phyloP scores from a whole-genome alignment of 2,888 invertebrate genomes.

The Epinotia demarniana region DNA sequence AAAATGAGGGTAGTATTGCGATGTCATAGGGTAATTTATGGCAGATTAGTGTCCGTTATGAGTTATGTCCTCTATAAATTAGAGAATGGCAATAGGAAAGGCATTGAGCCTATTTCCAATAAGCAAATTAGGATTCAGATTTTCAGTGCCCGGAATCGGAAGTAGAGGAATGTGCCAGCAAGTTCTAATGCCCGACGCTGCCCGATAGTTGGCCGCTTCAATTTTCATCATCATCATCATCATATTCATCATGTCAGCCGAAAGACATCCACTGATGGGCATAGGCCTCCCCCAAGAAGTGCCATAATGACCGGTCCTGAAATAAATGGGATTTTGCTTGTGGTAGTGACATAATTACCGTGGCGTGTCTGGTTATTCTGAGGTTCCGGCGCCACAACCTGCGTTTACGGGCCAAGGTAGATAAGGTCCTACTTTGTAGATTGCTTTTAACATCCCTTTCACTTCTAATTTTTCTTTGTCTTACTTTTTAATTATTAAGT shows the following conservation, averaged over 20 bases:
- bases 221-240: too few species aligned
- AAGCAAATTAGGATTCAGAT: conserved; percentile 29
- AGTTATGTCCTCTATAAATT: conserved; percentile 55
- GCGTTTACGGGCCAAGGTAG: neutral
- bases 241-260: too few species aligned
- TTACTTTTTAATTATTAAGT: neutral
- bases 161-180: neutral
- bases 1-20: conserved; percentile 55
- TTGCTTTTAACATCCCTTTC: conserved; percentile 3
- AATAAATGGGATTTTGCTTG: too few species aligned
- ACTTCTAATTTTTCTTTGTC: neutral
- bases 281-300: too few species aligned
- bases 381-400: neutral
- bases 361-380: neutral
- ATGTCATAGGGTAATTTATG: conserved; percentile 77
- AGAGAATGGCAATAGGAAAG: conserved; percentile 22
- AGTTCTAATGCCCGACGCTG: neutral
- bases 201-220: too few species aligned
- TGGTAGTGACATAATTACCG: too few species aligned
- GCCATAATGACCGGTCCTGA: too few species aligned
- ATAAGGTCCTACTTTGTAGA: conserved; percentile 3
- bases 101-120: conserved; percentile 40
- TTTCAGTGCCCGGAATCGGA: neutral
- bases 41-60: conserved; percentile 67
- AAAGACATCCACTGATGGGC: too few species aligned